Evolutionary conservation across 2,888 invertebrate genomes (phyloP).

Genomic region (Gortyna flavago): DNA sequence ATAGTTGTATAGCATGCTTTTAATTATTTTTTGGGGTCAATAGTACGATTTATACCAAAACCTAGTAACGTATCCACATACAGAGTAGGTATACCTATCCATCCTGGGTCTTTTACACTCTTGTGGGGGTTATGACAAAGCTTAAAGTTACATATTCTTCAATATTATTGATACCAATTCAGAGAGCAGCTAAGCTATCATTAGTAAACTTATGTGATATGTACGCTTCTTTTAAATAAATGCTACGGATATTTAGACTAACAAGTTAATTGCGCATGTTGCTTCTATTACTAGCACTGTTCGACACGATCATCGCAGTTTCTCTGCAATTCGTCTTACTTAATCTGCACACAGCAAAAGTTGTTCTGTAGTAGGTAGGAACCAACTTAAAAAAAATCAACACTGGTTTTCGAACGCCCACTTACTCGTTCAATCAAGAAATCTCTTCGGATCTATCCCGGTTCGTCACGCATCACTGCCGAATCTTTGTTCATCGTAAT

Average conservation of each 20-base stretch:
- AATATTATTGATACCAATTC: not conserved
- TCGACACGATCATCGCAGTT: conserved; percentile 38
- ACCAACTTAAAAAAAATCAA: conserved; percentile 42
- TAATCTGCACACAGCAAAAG: conserved; percentile 43
- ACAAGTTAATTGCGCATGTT: conserved; percentile 44
- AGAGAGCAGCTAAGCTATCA: not conserved
- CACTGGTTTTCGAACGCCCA: conserved; percentile 48
- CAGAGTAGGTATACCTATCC: not conserved
- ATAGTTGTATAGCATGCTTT: not conserved
- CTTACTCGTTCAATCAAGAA: conserved; percentile 59
- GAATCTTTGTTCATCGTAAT: conserved; percentile 77
- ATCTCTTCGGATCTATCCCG: conserved; percentile 58
- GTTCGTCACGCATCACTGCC: conserved; percentile 72
- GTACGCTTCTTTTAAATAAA: conserved; percentile 8
- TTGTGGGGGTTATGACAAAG: not conserved
- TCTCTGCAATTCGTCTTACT: conserved; percentile 53
- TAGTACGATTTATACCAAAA: not conserved
- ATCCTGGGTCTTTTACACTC: not conserved
- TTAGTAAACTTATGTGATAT: not conserved
- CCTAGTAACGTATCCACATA: not conserved
- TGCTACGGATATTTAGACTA: conserved; percentile 29
- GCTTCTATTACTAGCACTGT: conserved; percentile 32
- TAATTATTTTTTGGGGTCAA: not conserved
- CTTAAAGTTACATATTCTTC: not conserved
- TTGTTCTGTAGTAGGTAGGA: conserved; percentile 16